Percentiles rank a stretch among this genome's conserved stretches.
Evolutionary conservation across 2,888 invertebrate species (phyloP).

Genomic region (Conops quadrifasciatus): DNA sequence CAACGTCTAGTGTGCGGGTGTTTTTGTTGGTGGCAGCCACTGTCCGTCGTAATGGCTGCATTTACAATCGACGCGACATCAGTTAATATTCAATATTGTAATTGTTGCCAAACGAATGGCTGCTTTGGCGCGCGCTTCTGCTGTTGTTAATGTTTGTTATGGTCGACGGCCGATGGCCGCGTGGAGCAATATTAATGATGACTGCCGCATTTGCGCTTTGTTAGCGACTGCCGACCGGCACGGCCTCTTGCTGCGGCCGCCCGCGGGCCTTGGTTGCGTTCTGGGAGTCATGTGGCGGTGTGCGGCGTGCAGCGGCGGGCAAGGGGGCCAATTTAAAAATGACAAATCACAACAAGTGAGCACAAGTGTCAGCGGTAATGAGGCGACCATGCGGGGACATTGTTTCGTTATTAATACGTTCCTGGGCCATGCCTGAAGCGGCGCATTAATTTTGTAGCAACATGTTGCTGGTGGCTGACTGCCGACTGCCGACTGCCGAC

Average conservation of each 20-base stretch:
- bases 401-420: conserved; percentile 58
- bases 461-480: conserved; percentile 35
- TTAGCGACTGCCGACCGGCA: neutral
- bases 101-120: conserved; percentile 17
- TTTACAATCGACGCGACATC: conserved; percentile 22
- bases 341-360: conserved; percentile 58
- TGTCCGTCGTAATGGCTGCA: conserved; percentile 16
- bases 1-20: conserved; percentile 6
- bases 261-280: neutral
- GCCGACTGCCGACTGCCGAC: neutral
- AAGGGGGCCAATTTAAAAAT: conserved; percentile 30
- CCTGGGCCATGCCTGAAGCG: conserved; percentile 54
- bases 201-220: conserved; percentile 47
- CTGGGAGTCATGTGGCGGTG: neutral
- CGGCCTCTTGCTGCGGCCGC: conserved; percentile 9
- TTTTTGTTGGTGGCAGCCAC: neutral
- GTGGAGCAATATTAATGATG: conserved; percentile 47
- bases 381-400: conserved; percentile 28
- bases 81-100: conserved; percentile 25
- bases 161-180: conserved; percentile 30
- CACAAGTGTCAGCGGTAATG: conserved; percentile 43
- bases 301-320: neutral
- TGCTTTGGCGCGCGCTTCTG: neutral
- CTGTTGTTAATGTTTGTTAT: neutral
- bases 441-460: conserved; percentile 59